Evolutionary conservation across 2,888 invertebrate species (phyloP).

Genomic region (Unio delphinus): DNA sequence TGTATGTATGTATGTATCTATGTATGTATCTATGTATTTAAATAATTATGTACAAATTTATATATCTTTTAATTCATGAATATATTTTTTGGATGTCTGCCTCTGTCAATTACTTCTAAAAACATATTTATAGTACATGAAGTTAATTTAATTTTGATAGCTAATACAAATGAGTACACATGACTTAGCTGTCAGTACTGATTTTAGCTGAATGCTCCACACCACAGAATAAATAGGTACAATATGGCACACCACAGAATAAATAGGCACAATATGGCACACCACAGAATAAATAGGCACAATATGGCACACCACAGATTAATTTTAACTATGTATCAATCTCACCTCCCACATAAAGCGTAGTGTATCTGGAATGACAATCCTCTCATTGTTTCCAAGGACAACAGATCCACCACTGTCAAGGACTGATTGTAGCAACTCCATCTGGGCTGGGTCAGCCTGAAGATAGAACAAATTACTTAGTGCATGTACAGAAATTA

Average conservation of each 20-base stretch:
- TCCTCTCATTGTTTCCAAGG: constrained; percentile 67
- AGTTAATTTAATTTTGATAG: too few relatives aligned
- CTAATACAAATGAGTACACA: background rate
- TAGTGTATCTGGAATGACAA: constrained; percentile 60
- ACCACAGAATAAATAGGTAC: background rate
- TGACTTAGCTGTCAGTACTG: background rate
- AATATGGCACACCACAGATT: background rate
- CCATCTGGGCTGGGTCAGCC: constrained; percentile 66
- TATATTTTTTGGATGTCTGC: too few relatives aligned
- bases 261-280: background rate
- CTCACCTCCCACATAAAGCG: constrained; percentile 70
- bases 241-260: background rate
- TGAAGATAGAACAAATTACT: constrained; percentile 23
- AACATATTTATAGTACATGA: too few relatives aligned
- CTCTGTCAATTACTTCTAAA: too few relatives aligned
- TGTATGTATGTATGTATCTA: too few relatives aligned
- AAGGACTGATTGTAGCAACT: constrained; percentile 61
- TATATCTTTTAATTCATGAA: too few relatives aligned
- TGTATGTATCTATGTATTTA: too few relatives aligned
- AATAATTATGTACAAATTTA: too few relatives aligned
- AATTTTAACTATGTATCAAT: background rate
- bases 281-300: background rate
- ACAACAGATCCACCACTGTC: constrained; percentile 63
- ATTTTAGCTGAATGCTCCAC: background rate
- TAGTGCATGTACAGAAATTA: background rate